A percentile compares a stretch with the other conserved stretches of the same genome.
These are phyloP conservation scores for Paralichthys olivaceus DNA, from an alignment of 2,113 vertebrate species.

Conservation along the genomic window DNA sequence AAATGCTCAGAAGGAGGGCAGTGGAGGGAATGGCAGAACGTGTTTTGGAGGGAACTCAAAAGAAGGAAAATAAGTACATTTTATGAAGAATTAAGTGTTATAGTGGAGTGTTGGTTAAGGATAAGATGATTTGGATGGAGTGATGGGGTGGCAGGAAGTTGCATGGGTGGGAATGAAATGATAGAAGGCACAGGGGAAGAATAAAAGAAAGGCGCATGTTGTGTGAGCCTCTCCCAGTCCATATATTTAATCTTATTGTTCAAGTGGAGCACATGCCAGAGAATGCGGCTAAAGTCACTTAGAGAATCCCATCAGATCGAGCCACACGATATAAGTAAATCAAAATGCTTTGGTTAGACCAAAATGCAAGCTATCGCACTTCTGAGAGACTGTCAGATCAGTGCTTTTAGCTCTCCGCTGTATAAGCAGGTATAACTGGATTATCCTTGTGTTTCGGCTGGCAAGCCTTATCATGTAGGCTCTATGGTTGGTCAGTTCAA, in stretches of 20 bases:
- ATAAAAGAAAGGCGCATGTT: conserved; percentile 26
- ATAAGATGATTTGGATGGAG: conserved; percentile 33
- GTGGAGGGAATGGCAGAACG: conserved; percentile 8
- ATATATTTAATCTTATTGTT: conserved; percentile 52
- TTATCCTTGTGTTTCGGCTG: conserved; percentile 74
- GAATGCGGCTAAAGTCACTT: conserved; percentile 36
- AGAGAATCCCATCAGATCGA: conserved; percentile 47
- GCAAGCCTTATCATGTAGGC: conserved; percentile 69
- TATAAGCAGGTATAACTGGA: conserved; percentile 79
- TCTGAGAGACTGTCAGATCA: conserved; percentile 58
- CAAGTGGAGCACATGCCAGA: conserved; percentile 29
- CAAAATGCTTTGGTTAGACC: conserved; percentile 58
- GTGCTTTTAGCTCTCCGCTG: conserved; percentile 63
- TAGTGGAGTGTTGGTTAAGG: background rate
- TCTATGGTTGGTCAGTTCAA: conserved; percentile 73
- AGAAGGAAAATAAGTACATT: conserved; percentile 34
- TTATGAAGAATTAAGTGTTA: conserved; percentile 30
- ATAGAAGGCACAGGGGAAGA: conserved; percentile 29
- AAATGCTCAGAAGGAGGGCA: conserved; percentile 25
- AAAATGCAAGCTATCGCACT: conserved; percentile 53
- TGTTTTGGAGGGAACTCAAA: conserved; percentile 27
- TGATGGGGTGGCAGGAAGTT: conserved; percentile 22
- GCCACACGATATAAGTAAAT: conserved; percentile 39
- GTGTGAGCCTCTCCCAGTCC: conserved; percentile 21
- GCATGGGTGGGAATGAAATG: conserved; percentile 32